phyloP scores from a whole-genome alignment of 1,140 invertebrate species.

The Heliconius hermathena region DNA sequence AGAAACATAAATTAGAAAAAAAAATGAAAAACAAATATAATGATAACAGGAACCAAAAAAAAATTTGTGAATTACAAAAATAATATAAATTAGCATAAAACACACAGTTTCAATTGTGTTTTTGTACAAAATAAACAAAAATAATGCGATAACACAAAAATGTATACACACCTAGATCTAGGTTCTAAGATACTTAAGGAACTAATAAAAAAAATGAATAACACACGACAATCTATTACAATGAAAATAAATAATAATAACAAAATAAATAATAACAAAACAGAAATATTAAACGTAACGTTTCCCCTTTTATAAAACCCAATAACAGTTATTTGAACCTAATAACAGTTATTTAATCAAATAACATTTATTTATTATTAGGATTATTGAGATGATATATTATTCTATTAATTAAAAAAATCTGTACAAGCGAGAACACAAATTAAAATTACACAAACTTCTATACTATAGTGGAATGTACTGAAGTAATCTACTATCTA shows the following conservation, averaged over 20 bases:
- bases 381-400: slow-evolving; percentile 15
- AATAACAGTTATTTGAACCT: neutral
- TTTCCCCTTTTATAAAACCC: slow-evolving; percentile 62
- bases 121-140: slow-evolving; percentile 57
- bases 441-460: slow-evolving; percentile 44
- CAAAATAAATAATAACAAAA: slow-evolving; percentile 77
- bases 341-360: neutral
- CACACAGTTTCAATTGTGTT: slow-evolving; percentile 45
- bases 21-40: slow-evolving; percentile 56
- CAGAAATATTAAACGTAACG: slow-evolving; percentile 78
- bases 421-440: slow-evolving; percentile 34
- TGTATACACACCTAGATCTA: slow-evolving; percentile 46
- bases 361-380: neutral
- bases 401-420: slow-evolving; percentile 31
- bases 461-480: slow-evolving; percentile 69
- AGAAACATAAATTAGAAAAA: slow-evolving; percentile 73
- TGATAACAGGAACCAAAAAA: slow-evolving; percentile 77
- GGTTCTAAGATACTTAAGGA: slow-evolving; percentile 50
- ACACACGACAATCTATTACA: slow-evolving; percentile 69
- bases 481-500: slow-evolving; percentile 61
- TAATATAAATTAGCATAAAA: slow-evolving; percentile 56
- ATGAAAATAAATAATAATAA: slow-evolving; percentile 63
- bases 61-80: slow-evolving; percentile 56
- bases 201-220: slow-evolving; percentile 55
- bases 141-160: slow-evolving; percentile 66